A percentile compares a stretch with the other conserved stretches of the same genome.
Evolutionary conservation across 2,113 vertebrate genomes (phyloP).

Genomic region (Holacanthus passer): DNA sequence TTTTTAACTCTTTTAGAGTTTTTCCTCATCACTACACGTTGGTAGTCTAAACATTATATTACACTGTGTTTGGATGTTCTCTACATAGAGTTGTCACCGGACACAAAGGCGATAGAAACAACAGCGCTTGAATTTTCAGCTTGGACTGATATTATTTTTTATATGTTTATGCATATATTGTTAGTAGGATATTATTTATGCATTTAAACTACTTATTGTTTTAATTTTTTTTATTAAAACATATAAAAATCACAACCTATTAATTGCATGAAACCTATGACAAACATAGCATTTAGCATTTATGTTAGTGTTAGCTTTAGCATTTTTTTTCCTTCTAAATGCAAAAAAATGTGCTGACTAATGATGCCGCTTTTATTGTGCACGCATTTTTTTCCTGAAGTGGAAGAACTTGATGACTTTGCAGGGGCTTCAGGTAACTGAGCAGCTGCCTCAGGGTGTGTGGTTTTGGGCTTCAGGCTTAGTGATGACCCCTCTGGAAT

Average conservation of each 20-base stretch:
- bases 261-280: background rate
- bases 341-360: background rate
- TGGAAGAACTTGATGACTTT: slow-evolving; percentile 2
- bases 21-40: background rate
- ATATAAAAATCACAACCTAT: background rate
- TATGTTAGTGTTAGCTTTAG: background rate
- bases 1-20: background rate
- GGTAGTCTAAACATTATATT: too few relatives aligned
- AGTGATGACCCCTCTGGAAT: slow-evolving; percentile 37
- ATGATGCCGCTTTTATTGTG: background rate
- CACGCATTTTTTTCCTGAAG: background rate
- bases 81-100: background rate
- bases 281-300: background rate
- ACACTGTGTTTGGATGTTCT: too few relatives aligned
- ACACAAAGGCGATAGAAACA: background rate
- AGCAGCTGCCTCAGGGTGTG: background rate
- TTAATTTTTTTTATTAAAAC: background rate
- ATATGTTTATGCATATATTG: background rate
- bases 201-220: background rate
- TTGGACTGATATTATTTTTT: background rate
- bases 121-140: background rate
- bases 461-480: slow-evolving; percentile 11
- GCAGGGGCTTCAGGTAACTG: slow-evolving; percentile 30
- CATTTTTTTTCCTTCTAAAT: background rate
- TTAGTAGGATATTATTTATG: too few relatives aligned